These are phyloP conservation scores for Ceratitis capitata DNA, from an alignment of 1,140 invertebrate genomes.

Conservation along the genomic window DNA sequence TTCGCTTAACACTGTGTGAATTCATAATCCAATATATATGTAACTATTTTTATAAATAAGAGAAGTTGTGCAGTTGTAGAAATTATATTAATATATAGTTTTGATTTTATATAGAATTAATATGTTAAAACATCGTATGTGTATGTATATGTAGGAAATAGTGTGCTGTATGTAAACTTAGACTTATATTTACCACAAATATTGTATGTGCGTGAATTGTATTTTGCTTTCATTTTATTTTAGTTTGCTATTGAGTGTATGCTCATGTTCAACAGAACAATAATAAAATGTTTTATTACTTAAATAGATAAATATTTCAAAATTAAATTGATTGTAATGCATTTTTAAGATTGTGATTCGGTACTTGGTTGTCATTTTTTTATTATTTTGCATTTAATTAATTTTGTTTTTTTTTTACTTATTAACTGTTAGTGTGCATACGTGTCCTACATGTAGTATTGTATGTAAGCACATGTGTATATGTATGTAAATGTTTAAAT, in stretches of 20 bases:
- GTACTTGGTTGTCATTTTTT: not conserved
- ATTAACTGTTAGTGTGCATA: too few species aligned
- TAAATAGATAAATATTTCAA: constrained; percentile 3
- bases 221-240: not conserved
- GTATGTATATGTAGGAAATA: not conserved
- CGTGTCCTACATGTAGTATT: too few species aligned
- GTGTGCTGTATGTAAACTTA: not conserved
- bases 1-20: not conserved
- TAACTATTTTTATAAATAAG: not conserved
- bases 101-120: not conserved
- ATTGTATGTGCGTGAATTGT: not conserved
- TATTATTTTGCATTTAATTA: not conserved
- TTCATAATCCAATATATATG: not conserved
- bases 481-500: not conserved
- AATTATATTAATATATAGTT: not conserved
- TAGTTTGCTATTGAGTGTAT: not conserved
- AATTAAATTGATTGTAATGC: constrained; percentile 36
- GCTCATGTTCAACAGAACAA: constrained; percentile 13
- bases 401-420: not conserved
- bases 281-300: not conserved
- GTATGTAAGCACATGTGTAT: not conserved
- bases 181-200: not conserved
- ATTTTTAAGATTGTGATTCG: constrained; percentile 11
- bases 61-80: not conserved
- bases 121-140: not conserved